Evolutionary conservation across 1,140 invertebrate species (phyloP).

Genomic region (Rhopalosiphum padi): DNA sequence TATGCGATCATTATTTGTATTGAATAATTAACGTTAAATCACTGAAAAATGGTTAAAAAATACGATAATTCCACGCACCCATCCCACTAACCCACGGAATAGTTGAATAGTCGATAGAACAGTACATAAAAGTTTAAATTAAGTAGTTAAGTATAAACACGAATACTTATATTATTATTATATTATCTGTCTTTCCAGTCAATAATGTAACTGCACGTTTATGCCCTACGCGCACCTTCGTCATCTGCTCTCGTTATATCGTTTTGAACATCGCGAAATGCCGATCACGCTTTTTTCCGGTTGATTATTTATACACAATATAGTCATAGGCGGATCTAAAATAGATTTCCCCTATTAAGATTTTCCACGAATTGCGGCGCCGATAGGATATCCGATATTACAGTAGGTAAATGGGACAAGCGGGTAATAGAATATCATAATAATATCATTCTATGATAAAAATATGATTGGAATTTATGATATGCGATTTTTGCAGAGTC

Average conservation of each 20-base stretch:
- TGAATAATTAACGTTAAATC: not conserved
- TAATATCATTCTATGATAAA: not conserved
- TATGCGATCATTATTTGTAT: too few relatives aligned
- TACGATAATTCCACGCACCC: not conserved
- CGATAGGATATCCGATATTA: not conserved
- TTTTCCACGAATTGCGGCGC: not conserved
- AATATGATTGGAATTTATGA: not conserved
- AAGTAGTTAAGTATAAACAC: not conserved
- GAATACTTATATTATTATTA: not conserved
- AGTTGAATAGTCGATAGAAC: not conserved
- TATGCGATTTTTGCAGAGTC: not conserved
- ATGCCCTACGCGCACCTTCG: too few relatives aligned
- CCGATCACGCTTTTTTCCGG: not conserved
- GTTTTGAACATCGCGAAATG: not conserved
- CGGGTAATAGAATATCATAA: not conserved
- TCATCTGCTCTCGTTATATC: too few relatives aligned
- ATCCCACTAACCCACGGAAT: accelerated
- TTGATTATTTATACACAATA: not conserved
- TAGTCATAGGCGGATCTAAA: not conserved
- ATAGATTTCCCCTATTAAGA: not conserved
- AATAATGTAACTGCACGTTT: not conserved
- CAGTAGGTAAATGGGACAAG: not conserved
- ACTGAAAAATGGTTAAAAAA: not conserved
- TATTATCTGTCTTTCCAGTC: not conserved
- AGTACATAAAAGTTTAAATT: not conserved